Evolutionary conservation across 2,888 invertebrate species (phyloP), one percentile per base, ranked within the genome.

Genomic region (Glyphotaelius pellucidus): DNA sequence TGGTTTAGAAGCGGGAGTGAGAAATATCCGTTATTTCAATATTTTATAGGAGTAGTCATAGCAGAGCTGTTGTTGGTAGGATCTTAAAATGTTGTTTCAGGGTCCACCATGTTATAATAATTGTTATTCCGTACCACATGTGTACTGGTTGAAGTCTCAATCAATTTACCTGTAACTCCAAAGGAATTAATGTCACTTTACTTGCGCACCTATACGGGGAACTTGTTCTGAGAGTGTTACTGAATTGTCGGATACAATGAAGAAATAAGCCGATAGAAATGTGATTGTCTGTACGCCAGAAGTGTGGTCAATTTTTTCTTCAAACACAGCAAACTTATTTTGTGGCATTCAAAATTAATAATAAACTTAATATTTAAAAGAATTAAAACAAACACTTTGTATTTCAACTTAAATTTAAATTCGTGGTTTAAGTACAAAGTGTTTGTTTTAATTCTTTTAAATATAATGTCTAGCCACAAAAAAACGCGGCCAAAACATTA

Each of bases 41-140:
- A 2, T 25, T 67, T 67, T n/a, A n/a, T 25, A 7, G 1, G 9
- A 67, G 19, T 9, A n/a, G 67, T 67, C 25, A 67, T 25, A 67
- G 67, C 67, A n/a, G 9, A 67, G 9, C 67, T 67, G 25, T 67
- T 1, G 67, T 67, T 67, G 52, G 52, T 15, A 67, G 25, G 52
- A 67, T 25, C 25, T 67, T 67, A 25, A 67, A 19, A 19, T 67
- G 9, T 67, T 67, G 25, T 67, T 67, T 25, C 9, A 67, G 67
- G 25, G 25, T 83, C 35, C 32, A 83, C 83, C 19, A 32, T 32
- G 35, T 35, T 9, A 25, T n/a, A 31, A 83, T 83, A 31, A 83
- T 83, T 83, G 83, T 31, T 83, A 83, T 83, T 31, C 83, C 19
- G 32, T 14, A 83, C 83, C 83, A 15, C 83, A 35, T 32, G 83